Conservation (phyloP, 2,888 invertebrate genomes). For the Drosophila macrothrix region DNA sequence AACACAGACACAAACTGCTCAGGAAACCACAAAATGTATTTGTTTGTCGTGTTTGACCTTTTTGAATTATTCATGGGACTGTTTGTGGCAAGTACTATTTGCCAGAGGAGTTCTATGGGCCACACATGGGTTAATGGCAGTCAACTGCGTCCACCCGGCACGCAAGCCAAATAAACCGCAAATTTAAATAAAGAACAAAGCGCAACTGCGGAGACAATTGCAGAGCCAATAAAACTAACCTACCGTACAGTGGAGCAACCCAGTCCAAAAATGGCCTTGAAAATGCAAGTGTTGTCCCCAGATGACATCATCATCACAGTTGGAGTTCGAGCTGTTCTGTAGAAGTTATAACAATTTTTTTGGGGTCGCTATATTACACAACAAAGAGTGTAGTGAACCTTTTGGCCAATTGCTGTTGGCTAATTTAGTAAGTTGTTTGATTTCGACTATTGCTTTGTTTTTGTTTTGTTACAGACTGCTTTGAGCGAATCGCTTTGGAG, state of each 20-base stretch:
- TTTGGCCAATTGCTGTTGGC: conserved; percentile 30
- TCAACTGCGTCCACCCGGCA: conserved; percentile 72
- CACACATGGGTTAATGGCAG: conserved; percentile 68
- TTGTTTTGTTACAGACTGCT: conserved; percentile 86
- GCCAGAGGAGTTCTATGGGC: conserved; percentile 20
- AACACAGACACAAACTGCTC: conserved; percentile 26
- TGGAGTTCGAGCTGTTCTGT: not conserved
- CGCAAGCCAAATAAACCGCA: conserved; percentile 64
- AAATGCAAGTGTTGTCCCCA: conserved; percentile 59
- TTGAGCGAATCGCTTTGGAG: conserved; percentile 88
- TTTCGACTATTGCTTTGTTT: conserved; percentile 13
- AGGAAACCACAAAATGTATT: conserved; percentile 12
- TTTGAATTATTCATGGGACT: conserved; percentile 72
- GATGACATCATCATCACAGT: conserved; percentile 40
- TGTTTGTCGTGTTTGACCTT: conserved; percentile 64
- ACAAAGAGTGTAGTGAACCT: conserved; percentile 41
- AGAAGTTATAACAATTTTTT: not conserved
- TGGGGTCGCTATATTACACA: conserved; percentile 25
- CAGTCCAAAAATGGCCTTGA: conserved; percentile 66
- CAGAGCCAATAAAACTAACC: conserved; percentile 74
- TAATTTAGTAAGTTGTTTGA: conserved; percentile 33
- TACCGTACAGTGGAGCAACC: conserved; percentile 69
- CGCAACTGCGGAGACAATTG: conserved; percentile 54
- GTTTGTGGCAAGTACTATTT: conserved; percentile 16
- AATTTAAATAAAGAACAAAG: conserved; percentile 76